Percentiles rank a stretch among this genome's conserved stretches.
These are phyloP conservation scores for Artibeus lituratus DNA, from an alignment of 2,797 vertebrate species.

Conservation along the genomic window DNA sequence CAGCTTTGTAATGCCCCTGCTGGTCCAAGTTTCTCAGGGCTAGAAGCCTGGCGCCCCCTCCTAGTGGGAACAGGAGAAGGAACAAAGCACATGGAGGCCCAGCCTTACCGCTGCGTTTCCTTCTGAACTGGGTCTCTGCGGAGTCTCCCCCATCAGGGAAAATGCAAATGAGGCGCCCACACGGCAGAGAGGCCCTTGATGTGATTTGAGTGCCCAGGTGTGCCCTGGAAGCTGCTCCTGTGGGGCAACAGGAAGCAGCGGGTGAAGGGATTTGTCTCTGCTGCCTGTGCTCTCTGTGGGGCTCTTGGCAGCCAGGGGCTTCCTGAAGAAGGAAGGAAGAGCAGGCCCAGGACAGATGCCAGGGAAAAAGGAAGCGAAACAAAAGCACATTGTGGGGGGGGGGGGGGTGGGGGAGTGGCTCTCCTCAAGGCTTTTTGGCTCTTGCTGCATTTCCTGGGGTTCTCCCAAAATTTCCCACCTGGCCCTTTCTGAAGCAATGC, in stretches of 20 bases:
- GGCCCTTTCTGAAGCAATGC: neutral
- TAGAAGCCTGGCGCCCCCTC: neutral
- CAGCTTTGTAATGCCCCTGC: neutral
- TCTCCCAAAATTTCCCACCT: neutral
- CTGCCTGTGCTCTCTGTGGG: neutral
- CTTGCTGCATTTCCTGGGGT: neutral
- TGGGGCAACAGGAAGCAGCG: constrained; percentile 50
- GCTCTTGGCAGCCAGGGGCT: neutral
- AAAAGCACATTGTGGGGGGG: neutral
- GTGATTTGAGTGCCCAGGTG: constrained; percentile 73
- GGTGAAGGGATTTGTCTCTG: constrained; percentile 37
- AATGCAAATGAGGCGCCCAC: constrained; percentile 56
- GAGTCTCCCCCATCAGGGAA: constrained; percentile 42
- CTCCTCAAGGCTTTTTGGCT: neutral
- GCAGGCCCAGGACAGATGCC: neutral
- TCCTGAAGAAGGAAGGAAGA: constrained; percentile 41
- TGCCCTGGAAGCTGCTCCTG: constrained; percentile 67
- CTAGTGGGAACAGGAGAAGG: neutral
- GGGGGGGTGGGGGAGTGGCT: neutral
- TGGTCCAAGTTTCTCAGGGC: neutral
- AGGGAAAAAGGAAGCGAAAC: neutral
- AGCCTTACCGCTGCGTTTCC: constrained; percentile 41
- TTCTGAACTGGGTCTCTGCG: constrained; percentile 39
- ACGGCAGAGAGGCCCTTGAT: constrained; percentile 70
- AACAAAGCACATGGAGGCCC: neutral